Evolutionary conservation across 1,140 invertebrate genomes (phyloP).

Genomic region (Heliconius eleuchia): DNA sequence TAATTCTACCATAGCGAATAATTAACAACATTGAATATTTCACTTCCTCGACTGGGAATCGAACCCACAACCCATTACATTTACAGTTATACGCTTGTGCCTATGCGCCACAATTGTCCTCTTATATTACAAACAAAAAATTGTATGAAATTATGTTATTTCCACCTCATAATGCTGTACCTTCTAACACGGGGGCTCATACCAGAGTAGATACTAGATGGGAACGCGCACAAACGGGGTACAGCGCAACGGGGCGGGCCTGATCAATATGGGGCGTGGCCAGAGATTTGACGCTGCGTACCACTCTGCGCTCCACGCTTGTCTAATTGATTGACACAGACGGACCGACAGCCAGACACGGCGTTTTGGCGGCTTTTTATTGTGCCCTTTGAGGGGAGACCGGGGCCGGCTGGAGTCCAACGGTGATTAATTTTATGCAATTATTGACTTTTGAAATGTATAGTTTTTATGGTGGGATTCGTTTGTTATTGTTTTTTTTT

Average conservation of each 20-base stretch:
- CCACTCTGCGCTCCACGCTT: conserved; percentile 58
- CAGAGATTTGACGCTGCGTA: conserved; percentile 67
- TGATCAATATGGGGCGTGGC: conserved; percentile 72
- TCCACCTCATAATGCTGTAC: conserved; percentile 23
- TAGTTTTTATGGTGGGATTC: neutral
- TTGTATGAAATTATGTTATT: conserved; percentile 1
- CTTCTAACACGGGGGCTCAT: conserved; percentile 45
- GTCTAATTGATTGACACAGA: conserved; percentile 76
- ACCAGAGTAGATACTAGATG: conserved; percentile 58
- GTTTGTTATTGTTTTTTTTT: neutral
- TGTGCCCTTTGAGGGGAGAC: conserved; percentile 57
- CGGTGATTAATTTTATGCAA: conserved; percentile 60
- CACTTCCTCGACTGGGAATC: too few relatives aligned
- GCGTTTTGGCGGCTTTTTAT: conserved; percentile 70
- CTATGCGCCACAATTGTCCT: too few relatives aligned
- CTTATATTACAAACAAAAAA: too few relatives aligned
- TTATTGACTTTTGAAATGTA: neutral
- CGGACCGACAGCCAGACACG: conserved; percentile 68
- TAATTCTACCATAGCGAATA: too few relatives aligned
- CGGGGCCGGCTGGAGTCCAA: conserved; percentile 44
- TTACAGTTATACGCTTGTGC: too few relatives aligned
- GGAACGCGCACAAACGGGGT: conserved; percentile 56
- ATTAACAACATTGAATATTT: too few relatives aligned
- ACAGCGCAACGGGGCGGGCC: conserved; percentile 64
- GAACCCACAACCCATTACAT: too few relatives aligned